Evolutionary conservation across 30 jellyfish, hydroid and myxozoan species (phyloP).

Genomic region (Aurelia aurita): DNA sequence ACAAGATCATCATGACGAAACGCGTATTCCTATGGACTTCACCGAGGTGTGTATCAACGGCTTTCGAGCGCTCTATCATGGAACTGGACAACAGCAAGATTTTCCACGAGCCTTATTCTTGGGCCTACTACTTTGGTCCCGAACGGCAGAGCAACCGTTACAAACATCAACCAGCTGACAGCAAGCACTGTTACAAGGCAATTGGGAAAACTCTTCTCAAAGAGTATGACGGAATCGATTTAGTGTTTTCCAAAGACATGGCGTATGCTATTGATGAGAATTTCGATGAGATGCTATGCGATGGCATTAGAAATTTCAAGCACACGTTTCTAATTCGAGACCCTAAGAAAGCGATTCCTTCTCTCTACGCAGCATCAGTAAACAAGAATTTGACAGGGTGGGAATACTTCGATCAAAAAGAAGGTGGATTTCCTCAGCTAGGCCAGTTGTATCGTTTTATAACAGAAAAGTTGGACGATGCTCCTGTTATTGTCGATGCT

Average conservation of each 20-base stretch:
- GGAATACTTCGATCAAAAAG: slow-evolving; percentile 82
- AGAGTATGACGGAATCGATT: slow-evolving; percentile 78
- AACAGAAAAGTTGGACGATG: slow-evolving; percentile 28
- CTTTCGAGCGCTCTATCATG: slow-evolving; percentile 91
- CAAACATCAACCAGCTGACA: slow-evolving; percentile 42
- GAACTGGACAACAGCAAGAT: slow-evolving; percentile 79
- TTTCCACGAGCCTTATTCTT: slow-evolving; percentile 90
- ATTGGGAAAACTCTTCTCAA: slow-evolving; percentile 37
- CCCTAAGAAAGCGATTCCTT: slow-evolving; percentile 76
- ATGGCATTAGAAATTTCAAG: slow-evolving; percentile 61
- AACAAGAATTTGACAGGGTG: neutral
- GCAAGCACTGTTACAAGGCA: slow-evolving; percentile 34
- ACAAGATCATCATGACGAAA: slow-evolving; percentile 54
- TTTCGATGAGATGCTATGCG: slow-evolving; percentile 56
- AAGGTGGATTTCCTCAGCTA: slow-evolving; percentile 76
- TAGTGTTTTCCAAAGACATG: slow-evolving; percentile 88
- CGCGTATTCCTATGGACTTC: slow-evolving; percentile 94
- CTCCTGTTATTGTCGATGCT: slow-evolving; percentile 88
- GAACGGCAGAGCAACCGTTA: slow-evolving; percentile 84
- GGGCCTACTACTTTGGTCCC: slow-evolving; percentile 90
- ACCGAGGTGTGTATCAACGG: slow-evolving; percentile 96
- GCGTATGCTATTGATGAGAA: slow-evolving; percentile 78
- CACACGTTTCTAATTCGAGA: slow-evolving; percentile 88
- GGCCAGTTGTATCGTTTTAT: slow-evolving; percentile 59
- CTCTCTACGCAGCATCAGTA: no score